A percentile compares a stretch with the other conserved stretches of the same genome.
Conservation (phyloP, 2,797 vertebrate species). For the Acropternis orthonyx region DNA sequence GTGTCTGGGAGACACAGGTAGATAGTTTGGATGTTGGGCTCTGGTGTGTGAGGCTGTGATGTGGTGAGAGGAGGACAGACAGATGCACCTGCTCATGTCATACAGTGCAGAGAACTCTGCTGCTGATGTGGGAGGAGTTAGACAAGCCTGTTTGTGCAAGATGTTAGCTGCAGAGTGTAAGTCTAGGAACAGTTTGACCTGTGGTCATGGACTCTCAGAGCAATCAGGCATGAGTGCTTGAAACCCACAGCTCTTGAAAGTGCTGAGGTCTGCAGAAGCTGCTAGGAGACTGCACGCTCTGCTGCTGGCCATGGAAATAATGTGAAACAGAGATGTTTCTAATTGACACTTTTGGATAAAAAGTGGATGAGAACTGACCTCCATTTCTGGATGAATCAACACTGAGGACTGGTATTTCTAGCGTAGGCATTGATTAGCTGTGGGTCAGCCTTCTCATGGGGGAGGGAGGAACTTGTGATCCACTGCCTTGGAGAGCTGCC, state of each 20-base stretch:
- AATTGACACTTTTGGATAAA: neutral
- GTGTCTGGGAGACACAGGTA: neutral
- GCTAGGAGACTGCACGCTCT: neutral
- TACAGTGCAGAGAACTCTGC: neutral
- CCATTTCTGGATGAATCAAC: neutral
- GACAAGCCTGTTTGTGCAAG: neutral
- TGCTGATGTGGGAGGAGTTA: fast-evolving
- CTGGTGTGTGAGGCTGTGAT: neutral
- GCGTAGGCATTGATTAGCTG: neutral
- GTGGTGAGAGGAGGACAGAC: neutral
- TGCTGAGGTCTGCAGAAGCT: neutral
- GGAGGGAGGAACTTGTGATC: neutral
- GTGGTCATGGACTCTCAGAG: neutral
- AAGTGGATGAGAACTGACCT: neutral
- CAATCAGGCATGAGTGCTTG: neutral
- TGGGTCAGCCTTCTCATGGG: neutral
- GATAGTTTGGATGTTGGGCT: fast-evolving
- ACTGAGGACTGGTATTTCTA: neutral
- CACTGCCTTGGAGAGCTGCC: neutral
- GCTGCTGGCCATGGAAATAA: neutral
- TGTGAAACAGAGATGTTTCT: neutral
- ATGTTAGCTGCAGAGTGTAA: neutral
- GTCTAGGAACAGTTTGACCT: neutral
- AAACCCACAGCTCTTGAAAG: neutral
- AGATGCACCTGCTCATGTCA: fast-evolving